Base-by-base conservation (phyloP, 2,797 vertebrate species). In the Spatula versicolor region DNA sequence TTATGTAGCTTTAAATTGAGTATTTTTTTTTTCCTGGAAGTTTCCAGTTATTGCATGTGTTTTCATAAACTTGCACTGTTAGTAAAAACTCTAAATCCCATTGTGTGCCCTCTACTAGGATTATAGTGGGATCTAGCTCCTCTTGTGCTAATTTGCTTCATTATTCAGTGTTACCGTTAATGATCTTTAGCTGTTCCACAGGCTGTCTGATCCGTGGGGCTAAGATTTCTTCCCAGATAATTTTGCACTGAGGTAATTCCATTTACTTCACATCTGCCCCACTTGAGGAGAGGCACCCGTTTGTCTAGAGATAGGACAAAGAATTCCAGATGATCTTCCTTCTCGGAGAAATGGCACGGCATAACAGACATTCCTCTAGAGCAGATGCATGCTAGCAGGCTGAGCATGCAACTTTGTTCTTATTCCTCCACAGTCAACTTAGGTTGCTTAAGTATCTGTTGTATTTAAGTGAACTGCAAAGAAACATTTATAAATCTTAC, bases 301-400 rank as follows among this genome's bases (percentile, higher is more conserved):
- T 92, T 92, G 88, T 85, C 79, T 85, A 76, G 66, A 54, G 82
- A 66, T 64, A 83, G 95, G 89, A 79, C 86, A 78, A 82, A 76
- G 86, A 64, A 88, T 84, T 92, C 87, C 92, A 94, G 81, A 83
- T 86, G 67, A 85, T 88, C 62, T 72, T 39, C 59, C 69, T 92
- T 48, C 71, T 79, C 71, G 48, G 81, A 77, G 88, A 31, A 75
- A 72, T 45, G 64, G 83, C 86, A 67, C 8, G 2, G 78, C 88
- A 78, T 90, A 82, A 50, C 91, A 90, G 62, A 59, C 83, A 85
- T 92, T 94, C 91, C 83, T 92, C 33, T 12, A 72, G 82, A 69
- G 80, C 76, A 82, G 60, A 67, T 56, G 64, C 56, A 39, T 6
- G 16, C 9, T 28, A 41, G 52, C 41, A 89, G 78, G 45, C 59